phyloP scores from a whole-genome alignment of 1,140 invertebrate species.

The Lordiphosa mommai region DNA sequence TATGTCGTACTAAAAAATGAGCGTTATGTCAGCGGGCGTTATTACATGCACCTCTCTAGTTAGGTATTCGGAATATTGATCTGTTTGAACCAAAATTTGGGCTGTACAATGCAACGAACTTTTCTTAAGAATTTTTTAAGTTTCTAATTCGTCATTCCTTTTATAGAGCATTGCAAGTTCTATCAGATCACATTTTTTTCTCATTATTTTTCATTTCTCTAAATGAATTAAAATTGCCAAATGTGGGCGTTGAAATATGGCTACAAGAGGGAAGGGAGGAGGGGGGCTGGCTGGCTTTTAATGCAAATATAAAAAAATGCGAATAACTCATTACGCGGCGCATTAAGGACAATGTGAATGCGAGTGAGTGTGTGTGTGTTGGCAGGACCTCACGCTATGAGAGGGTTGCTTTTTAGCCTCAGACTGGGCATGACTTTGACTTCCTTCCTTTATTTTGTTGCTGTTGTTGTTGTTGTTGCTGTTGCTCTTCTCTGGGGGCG shows the following conservation, averaged over 20 bases:
- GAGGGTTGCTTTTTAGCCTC: constrained; percentile 64
- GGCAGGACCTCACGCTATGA: constrained; percentile 42
- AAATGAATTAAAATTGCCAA: constrained; percentile 76
- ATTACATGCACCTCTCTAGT: too few species aligned
- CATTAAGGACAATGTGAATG: constrained; percentile 65
- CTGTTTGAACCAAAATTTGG: too few species aligned
- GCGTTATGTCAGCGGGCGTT: too few species aligned
- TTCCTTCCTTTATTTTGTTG: constrained; percentile 42
- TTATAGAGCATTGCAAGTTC: too few species aligned
- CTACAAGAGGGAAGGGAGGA: constrained; percentile 3
- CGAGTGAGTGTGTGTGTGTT: constrained; percentile 15
- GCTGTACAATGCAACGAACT: too few species aligned
- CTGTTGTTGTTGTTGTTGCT: neutral
- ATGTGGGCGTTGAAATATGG: constrained; percentile 45
- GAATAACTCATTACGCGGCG: constrained; percentile 75
- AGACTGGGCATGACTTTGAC: constrained; percentile 66
- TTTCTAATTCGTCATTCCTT: too few species aligned
- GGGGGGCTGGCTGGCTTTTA: constrained; percentile 39
- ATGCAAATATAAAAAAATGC: constrained; percentile 71
- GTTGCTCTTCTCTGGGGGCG: constrained; percentile 40
- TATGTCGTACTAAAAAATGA: too few species aligned
- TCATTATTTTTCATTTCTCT: constrained; percentile 55
- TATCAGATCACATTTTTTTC: constrained; percentile 10
- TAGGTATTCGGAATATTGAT: too few species aligned
- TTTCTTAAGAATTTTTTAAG: too few species aligned